Conservation (phyloP, 2,797 vertebrate species). For the Dendrocincla fuliginosa region DNA sequence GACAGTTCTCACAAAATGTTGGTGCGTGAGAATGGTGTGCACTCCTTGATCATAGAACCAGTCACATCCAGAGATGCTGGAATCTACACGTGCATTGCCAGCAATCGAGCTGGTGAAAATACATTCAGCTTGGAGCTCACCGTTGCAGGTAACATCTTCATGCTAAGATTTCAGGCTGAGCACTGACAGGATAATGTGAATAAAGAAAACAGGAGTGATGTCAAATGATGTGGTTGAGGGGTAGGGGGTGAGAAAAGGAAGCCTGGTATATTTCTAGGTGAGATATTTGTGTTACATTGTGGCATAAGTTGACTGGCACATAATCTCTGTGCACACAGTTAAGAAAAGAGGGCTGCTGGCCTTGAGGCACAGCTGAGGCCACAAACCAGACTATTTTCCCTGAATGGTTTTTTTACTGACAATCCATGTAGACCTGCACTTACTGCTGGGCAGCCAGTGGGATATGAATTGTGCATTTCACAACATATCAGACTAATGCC, state of each 20-base stretch:
- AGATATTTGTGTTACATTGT: rapidly evolving
- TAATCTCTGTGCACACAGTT: neutral
- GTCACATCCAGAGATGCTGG: conserved; percentile 92
- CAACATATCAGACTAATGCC: neutral
- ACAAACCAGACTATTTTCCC: neutral
- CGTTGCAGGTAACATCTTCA: conserved; percentile 85
- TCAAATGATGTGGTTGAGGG: neutral
- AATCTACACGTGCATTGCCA: conserved; percentile 94
- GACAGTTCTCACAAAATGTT: conserved; percentile 96
- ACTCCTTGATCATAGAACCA: conserved; percentile 96
- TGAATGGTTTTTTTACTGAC: neutral
- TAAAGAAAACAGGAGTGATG: neutral
- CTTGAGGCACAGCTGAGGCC: neutral
- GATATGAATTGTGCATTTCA: rapidly evolving
- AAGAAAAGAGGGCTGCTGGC: neutral
- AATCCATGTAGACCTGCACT: neutral
- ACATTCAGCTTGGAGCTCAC: conserved; percentile 96
- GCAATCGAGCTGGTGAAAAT: conserved; percentile 95
- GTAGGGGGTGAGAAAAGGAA: neutral
- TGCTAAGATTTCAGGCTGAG: neutral
- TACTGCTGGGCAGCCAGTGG: rapidly evolving
- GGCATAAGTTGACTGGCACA: neutral
- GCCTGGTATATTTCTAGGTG: neutral
- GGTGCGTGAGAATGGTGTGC: conserved; percentile 95
- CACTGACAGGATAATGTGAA: neutral